Evolutionary conservation across 2,113 vertebrate genomes (phyloP).

Genomic region (Emydocephalus ijimae): DNA sequence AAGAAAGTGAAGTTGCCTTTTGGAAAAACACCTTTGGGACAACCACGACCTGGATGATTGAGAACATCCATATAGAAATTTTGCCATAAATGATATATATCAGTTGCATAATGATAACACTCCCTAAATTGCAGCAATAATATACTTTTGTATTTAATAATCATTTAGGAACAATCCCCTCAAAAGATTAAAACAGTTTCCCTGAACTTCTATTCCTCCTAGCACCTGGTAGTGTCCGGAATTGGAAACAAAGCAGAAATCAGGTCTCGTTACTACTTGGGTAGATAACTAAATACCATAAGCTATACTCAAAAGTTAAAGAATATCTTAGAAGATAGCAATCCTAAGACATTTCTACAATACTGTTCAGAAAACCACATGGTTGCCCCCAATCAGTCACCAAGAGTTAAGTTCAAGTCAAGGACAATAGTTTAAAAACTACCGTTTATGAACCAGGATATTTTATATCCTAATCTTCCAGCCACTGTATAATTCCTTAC

Average conservation of each 20-base stretch:
- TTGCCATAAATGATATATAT: background rate
- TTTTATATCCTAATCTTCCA: background rate
- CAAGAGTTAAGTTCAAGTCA: background rate
- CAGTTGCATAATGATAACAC: background rate
- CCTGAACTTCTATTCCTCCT: background rate
- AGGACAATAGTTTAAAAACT: background rate
- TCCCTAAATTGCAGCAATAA: background rate
- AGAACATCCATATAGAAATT: background rate
- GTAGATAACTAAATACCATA: background rate
- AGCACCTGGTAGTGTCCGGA: background rate
- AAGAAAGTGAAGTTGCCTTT: background rate
- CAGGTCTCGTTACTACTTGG: background rate
- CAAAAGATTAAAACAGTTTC: background rate
- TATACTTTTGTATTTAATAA: background rate
- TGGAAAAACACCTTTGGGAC: background rate
- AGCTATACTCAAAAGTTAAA: background rate
- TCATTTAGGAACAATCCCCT: background rate
- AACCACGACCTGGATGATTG: background rate
- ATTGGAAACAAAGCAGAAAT: background rate
- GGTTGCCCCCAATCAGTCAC: background rate
- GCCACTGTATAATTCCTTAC: slow-evolving; percentile 50
- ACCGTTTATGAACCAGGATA: background rate
- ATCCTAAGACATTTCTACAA: background rate
- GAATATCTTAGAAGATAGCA: background rate
- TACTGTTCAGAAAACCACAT: background rate